Evolutionary conservation across 2,888 invertebrate genomes (phyloP), one percentile per base, ranked within the genome.

Genomic region (Parochlus steinenii): DNA sequence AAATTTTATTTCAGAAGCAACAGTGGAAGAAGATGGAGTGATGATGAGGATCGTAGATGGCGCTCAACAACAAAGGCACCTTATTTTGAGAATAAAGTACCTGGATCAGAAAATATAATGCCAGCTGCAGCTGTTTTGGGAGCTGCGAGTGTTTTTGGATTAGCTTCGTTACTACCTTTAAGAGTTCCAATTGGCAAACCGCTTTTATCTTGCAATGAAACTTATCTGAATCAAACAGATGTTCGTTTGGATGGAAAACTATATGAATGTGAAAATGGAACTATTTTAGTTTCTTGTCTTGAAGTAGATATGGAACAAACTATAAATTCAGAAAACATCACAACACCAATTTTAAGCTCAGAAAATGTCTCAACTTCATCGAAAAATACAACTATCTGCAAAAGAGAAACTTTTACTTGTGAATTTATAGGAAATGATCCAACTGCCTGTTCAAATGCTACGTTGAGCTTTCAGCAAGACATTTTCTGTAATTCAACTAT

Each of bases 31-130:
- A 3, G 3, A 27, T 34, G 34, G 34, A 10, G 14, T 22, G 27
- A 27, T 11, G 22, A 34, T 12, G 22, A 34, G 7, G 34, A 34
- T 16, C 8, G 34, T 8, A 18, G 23, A 12, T 34, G 34, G 34
- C 6, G 34, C 16, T n/a, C 16, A 22, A 34, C 34, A n/a, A 34
- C 34, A 5, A n/a, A 14, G 8, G 22, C 20, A n/a, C 34, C 34
- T 20, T 34, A 34, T 17, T 34, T 34, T 26, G 28, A 28, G 8
- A 34, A 34, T 11, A 27, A 34, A 28, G 20, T 34, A 22, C 34
- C 34, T 19, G 34, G 34, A 10, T 18, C 15, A 10, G 10, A 32
- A 2, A 17, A 20, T 6, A 23, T 4, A 10, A n/a, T 32, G 5
- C 24, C 25, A n/a, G n/a, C n/a, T n/a, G n/a, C n/a, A n/a, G 6